These are phyloP conservation scores for Oscheius myriophilus DNA, from an alignment of 2,888 invertebrate genomes.

Conservation along the genomic window DNA sequence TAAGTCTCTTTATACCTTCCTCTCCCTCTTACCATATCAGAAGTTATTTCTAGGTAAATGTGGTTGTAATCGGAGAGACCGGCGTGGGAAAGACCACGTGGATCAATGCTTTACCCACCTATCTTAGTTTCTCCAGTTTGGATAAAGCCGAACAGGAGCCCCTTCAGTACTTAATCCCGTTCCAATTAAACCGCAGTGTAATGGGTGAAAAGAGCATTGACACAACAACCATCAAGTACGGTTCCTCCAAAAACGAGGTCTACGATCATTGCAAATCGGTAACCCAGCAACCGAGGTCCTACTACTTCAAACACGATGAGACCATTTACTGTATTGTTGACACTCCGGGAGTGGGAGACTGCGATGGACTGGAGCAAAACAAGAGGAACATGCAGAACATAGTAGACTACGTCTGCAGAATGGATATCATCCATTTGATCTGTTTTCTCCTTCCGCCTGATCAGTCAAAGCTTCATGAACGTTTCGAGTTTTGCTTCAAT, in stretches of 20 bases:
- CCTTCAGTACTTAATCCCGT: constrained; percentile 4
- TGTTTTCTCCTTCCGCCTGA: constrained; percentile 48
- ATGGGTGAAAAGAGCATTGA: no score
- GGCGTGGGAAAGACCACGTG: constrained; percentile 8
- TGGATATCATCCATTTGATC: constrained; percentile 37
- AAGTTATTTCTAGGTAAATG: neutral
- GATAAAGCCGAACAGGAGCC: constrained; percentile 3
- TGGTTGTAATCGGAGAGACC: constrained; percentile 5
- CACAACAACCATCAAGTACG: neutral
- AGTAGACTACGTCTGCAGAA: neutral
- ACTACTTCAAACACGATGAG: constrained; percentile 4
- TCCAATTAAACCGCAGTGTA: neutral
- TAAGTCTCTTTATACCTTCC: no score
- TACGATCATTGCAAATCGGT: neutral
- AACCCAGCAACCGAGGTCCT: neutral
- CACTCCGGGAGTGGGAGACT: constrained; percentile 11
- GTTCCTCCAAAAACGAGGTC: constrained; percentile 1
- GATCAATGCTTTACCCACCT: constrained; percentile 2
- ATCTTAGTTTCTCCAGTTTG: neutral
- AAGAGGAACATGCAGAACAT: constrained; percentile 19
- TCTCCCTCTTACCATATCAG: no score
- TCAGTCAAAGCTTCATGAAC: constrained; percentile 29
- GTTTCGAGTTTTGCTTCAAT: constrained; percentile 54
- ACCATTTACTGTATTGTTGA: constrained; percentile 2
- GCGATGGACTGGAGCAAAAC: neutral